Conservation (phyloP, 2,113 vertebrate genomes). For the Phalacrocorax carbo region DNA sequence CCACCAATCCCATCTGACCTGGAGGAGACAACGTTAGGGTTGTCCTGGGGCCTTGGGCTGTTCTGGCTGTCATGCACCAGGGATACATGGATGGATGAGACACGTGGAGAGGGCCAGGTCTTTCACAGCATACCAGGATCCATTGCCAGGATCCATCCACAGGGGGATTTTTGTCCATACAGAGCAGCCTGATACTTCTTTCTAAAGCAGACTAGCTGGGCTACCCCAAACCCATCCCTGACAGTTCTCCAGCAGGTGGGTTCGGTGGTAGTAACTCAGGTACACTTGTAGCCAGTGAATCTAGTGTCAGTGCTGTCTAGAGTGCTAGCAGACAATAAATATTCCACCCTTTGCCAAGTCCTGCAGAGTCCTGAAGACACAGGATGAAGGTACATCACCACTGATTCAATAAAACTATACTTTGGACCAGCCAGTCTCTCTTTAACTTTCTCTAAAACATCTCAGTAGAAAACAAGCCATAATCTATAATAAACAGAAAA, state of each 20-base stretch:
- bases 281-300: neutral
- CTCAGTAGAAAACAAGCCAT: slow-evolving; percentile 37
- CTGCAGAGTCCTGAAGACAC: neutral
- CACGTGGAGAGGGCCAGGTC: neutral
- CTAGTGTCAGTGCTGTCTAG: neutral
- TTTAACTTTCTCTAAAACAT: slow-evolving; percentile 1
- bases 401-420: slow-evolving; percentile 19
- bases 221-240: neutral
- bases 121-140: neutral
- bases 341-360: neutral
- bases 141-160: neutral
- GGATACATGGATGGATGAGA: neutral
- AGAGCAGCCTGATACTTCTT: neutral
- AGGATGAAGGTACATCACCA: neutral
- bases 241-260: neutral
- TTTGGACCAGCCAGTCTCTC: slow-evolving; percentile 47
- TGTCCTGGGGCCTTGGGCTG: neutral
- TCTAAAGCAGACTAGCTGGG: neutral
- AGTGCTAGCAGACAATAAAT: neutral
- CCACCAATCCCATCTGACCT: neutral
- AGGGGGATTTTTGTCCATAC: neutral
- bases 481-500: neutral
- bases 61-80: neutral
- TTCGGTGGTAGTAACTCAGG: neutral
- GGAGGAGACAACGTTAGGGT: neutral